Evolutionary conservation across 2,797 vertebrate species (phyloP).

Genomic region (Nannoperca australis): DNA sequence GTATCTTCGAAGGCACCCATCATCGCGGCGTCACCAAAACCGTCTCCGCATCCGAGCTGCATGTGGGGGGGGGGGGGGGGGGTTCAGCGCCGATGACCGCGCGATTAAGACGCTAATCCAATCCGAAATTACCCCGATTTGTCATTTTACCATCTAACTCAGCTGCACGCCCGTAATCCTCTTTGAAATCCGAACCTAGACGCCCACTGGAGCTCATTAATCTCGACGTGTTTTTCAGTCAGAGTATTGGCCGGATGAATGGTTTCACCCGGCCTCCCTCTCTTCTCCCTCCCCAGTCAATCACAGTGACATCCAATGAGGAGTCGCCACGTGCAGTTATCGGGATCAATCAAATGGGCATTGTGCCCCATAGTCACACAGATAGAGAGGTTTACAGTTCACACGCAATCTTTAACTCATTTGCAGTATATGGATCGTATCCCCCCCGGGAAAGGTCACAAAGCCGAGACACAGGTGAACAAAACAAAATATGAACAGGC

Average conservation of each 20-base stretch:
- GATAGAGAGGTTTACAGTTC: background rate
- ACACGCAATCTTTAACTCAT: background rate
- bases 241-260: constrained; percentile 47
- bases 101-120: constrained; percentile 60
- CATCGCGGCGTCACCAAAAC: constrained; percentile 54
- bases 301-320: constrained; percentile 73
- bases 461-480: background rate
- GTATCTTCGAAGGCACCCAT: constrained; percentile 57
- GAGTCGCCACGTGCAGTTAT: constrained; percentile 61
- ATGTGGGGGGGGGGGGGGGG: background rate
- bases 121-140: constrained; percentile 68
- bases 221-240: constrained; percentile 23
- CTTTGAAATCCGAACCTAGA: constrained; percentile 37
- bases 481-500: background rate
- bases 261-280: constrained; percentile 74
- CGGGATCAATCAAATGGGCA: constrained; percentile 36
- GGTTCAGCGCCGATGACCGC: background rate
- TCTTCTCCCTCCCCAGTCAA: constrained; percentile 40
- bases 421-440: background rate
- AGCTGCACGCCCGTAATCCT: constrained; percentile 45
- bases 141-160: constrained; percentile 51
- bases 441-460: too few species aligned
- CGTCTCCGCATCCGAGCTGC: constrained; percentile 50
- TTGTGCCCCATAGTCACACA: background rate
- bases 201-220: background rate